Base-by-base conservation (phyloP, 1,140 invertebrate genomes). In the Zophobas morio region DNA sequence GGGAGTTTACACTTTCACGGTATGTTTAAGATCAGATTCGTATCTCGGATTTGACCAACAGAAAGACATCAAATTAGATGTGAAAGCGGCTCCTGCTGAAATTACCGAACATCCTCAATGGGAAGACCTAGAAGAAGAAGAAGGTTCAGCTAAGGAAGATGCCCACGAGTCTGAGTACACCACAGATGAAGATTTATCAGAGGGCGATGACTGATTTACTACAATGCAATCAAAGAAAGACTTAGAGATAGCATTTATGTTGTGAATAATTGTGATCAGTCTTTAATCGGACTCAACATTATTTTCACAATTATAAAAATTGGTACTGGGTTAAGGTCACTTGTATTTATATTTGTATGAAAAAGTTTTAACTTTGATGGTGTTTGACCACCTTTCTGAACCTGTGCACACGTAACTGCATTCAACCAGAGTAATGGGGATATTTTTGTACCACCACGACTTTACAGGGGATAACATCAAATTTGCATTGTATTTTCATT, bases 111-210 rank as follows among this genome's bases (percentile, higher is more conserved):
- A 98, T 89, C 96, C 96, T 6, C 96, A 98, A 87, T 99, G 97
- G 97, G 96, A 98, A 79, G 94, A 97, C 81, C 96, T 95, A 60
- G 96, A 98, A 83, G 96, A 97, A 75, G 97, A 98, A 84, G 94
- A 96, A 71, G 92, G 92, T 73, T 93, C 94, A 78, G 90, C 92
- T 20, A 89, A 93, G 76, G 90, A 90, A 77, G 90, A 90, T 77
- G 90, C 89, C 78, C 89, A 91, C 84, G 89, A 92, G 87, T 92
- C 91, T 80, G 92, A 93, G 82, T 93, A 91, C 84, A 91, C 92
- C n/a, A 92, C 92, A 47, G 92, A 93, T 81, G 92, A 93, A 82
- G 92, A 93, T 84, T 88, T 92, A 78, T 84, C 84, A 34, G 85
- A 85, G 32, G 83, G 84, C 57, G 82, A 85, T 51, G 76, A 80